Conservation (phyloP, 1,140 invertebrate genomes). For the Brevipalpus yothersi region DNA sequence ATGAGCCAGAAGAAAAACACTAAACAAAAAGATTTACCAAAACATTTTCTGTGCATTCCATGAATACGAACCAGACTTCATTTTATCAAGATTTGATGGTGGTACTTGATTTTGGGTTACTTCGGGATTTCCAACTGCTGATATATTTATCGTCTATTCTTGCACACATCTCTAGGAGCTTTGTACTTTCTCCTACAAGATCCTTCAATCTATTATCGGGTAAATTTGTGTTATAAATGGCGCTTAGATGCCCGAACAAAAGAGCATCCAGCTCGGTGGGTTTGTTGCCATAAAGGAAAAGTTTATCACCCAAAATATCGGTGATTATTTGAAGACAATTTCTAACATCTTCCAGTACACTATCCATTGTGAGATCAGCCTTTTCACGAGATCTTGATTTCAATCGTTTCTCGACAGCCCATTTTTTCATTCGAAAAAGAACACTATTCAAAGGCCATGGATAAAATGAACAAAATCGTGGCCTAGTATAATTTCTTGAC, state of each 20-base stretch:
- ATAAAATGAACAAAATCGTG: neutral
- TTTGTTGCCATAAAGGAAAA: neutral
- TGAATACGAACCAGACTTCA: no score
- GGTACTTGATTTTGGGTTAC: no score
- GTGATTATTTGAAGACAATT: neutral
- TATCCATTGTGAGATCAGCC: no score
- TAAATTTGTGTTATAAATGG: constrained; percentile 58
- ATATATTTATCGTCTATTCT: constrained; percentile 26
- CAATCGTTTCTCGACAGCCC: neutral
- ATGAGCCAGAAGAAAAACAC: no score
- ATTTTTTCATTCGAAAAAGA: neutral
- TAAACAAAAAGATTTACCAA: no score
- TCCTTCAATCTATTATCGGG: constrained; percentile 44
- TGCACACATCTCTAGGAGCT: constrained; percentile 44
- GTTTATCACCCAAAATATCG: neutral
- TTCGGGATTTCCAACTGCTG: no score
- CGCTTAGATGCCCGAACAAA: constrained; percentile 89
- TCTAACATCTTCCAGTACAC: neutral
- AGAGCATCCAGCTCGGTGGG: constrained; percentile 82
- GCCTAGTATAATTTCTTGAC: neutral
- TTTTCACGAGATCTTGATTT: no score
- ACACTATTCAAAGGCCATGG: neutral
- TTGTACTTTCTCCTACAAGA: constrained; percentile 39
- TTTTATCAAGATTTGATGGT: no score
- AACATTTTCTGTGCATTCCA: no score